phyloP scores from a whole-genome alignment of 2,888 invertebrate species.

The Volucella zonaria region DNA sequence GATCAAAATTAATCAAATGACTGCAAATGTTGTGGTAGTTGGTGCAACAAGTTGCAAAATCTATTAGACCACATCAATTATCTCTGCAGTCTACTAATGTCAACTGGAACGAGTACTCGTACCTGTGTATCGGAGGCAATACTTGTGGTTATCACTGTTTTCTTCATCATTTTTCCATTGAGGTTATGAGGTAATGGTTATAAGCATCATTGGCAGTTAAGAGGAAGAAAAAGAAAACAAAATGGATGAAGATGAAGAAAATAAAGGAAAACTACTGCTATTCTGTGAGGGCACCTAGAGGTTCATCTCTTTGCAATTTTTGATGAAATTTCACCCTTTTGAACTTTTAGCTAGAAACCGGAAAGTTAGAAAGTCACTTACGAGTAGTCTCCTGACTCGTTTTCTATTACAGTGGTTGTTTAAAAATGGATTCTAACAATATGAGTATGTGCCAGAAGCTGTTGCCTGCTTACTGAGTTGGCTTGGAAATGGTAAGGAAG shows the following conservation, averaged over 20 bases:
- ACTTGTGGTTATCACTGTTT: constrained; percentile 36
- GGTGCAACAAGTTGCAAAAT: constrained; percentile 48
- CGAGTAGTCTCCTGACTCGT: too few species aligned
- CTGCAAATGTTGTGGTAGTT: constrained; percentile 11
- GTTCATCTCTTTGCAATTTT: too few species aligned
- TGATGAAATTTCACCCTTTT: too few species aligned
- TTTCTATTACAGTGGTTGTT: too few species aligned
- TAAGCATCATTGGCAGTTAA: constrained; percentile 36
- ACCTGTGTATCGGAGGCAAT: background rate
- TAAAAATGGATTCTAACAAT: too few species aligned
- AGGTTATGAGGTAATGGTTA: constrained; percentile 70
- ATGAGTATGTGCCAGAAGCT: too few species aligned
- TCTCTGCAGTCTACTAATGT: constrained; percentile 18
- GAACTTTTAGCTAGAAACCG: too few species aligned
- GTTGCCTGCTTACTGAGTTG: too few species aligned
- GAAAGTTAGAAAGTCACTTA: too few species aligned
- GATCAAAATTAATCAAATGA: constrained; percentile 53
- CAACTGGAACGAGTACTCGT: background rate
- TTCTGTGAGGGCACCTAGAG: background rate
- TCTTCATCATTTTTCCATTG: constrained; percentile 45
- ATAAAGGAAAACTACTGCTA: background rate
- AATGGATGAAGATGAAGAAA: background rate
- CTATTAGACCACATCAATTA: constrained; percentile 41
- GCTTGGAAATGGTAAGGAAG: too few species aligned
- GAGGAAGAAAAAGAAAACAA: constrained; percentile 28